These are phyloP conservation scores for Albula glossodonta DNA, from an alignment of 2,113 vertebrate species.

Conservation along the genomic window DNA sequence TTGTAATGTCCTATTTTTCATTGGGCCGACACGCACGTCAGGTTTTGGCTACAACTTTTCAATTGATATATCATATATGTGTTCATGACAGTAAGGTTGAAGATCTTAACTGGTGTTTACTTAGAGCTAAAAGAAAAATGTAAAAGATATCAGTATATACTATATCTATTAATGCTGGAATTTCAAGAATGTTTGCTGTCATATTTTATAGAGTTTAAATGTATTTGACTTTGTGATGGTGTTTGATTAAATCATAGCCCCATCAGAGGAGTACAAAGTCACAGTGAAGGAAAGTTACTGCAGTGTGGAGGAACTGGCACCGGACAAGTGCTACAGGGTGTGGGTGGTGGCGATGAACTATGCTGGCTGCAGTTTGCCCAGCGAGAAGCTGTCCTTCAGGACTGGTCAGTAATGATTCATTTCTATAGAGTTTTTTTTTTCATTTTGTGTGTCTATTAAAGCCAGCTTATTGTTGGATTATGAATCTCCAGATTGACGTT, in stretches of 20 bases:
- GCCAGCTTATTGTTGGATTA: not conserved
- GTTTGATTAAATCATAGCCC: slow-evolving; percentile 57
- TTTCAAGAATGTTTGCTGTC: not conserved
- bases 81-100: not conserved
- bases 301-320: slow-evolving; percentile 88
- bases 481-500: not conserved
- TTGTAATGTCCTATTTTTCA: not conserved
- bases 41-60: not conserved
- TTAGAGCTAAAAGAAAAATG: not conserved
- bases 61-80: not conserved
- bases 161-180: not conserved
- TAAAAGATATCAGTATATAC: not conserved
- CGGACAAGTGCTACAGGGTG: slow-evolving; percentile 85
- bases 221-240: not conserved
- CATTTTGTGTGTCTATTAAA: not conserved
- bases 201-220: not conserved
- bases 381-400: slow-evolving; percentile 82
- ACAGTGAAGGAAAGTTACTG: slow-evolving; percentile 95
- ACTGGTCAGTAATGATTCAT: slow-evolving; percentile 76
- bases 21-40: not conserved
- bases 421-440: not conserved
- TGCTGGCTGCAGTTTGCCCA: slow-evolving; percentile 90
- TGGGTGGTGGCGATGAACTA: slow-evolving; percentile 97
- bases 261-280: slow-evolving; percentile 89
- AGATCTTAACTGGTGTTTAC: not conserved